A percentile compares a stretch with the other conserved stretches of the same genome.
Evolutionary conservation across 2,888 invertebrate species (phyloP).

Genomic region (Acleris emargana): DNA sequence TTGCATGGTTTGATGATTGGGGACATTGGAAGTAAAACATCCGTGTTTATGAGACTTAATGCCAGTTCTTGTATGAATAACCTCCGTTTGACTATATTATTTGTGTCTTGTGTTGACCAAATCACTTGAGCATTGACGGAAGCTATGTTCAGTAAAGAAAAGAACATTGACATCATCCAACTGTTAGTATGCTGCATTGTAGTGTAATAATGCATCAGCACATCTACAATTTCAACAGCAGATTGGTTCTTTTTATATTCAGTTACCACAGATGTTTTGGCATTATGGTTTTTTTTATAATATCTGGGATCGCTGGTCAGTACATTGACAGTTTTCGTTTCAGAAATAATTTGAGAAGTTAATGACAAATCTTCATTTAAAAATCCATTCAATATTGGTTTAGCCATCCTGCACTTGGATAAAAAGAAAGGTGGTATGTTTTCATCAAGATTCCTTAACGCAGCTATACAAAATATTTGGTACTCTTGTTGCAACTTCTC

Average conservation of each 20-base stretch:
- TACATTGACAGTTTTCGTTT: constrained; percentile 63
- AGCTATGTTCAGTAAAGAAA: constrained; percentile 71
- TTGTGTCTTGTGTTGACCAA: constrained; percentile 60
- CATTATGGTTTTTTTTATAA: constrained; percentile 60
- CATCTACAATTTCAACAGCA: constrained; percentile 69
- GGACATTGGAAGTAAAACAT: constrained; percentile 43
- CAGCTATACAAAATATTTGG: constrained; percentile 61
- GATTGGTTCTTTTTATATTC: constrained; percentile 69
- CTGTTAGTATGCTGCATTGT: constrained; percentile 49
- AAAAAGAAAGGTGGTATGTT: constrained; percentile 1
- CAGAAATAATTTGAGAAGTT: constrained; percentile 62
- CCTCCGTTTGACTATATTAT: constrained; percentile 56
- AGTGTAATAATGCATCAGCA: constrained; percentile 71
- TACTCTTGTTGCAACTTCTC: constrained; percentile 58
- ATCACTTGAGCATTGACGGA: constrained; percentile 74
- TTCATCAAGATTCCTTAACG: constrained; percentile 54
- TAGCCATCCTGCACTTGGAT: neutral
- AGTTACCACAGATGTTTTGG: constrained; percentile 59
- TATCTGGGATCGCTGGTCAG: constrained; percentile 67
- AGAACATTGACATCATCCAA: constrained; percentile 73
- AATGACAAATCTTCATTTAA: constrained; percentile 59
- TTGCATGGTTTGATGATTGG: constrained; percentile 18
- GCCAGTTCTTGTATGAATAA: constrained; percentile 68
- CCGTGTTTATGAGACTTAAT: constrained; percentile 56
- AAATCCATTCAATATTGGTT: constrained; percentile 55